Conservation (phyloP, 2,888 invertebrate genomes). For the Minunthozetes semirufus region DNA sequence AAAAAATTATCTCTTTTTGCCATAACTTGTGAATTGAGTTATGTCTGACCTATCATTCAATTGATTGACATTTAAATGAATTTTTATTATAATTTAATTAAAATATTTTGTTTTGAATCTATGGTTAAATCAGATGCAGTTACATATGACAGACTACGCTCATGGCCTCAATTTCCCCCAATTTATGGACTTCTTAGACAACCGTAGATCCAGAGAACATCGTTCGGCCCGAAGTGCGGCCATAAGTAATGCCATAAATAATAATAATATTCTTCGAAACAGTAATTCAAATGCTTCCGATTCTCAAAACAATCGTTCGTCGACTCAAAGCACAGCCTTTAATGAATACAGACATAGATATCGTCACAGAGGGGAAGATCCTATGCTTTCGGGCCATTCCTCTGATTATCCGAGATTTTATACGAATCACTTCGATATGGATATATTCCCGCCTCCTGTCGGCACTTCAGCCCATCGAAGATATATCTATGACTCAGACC, state of each 20-base stretch:
- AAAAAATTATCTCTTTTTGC: too few relatives aligned
- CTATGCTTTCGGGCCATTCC: background rate
- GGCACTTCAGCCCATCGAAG: conserved; percentile 53
- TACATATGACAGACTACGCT: conserved; percentile 36
- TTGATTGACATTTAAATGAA: too few relatives aligned
- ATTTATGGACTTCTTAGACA: background rate
- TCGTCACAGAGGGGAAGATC: background rate
- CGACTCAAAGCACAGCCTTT: background rate
- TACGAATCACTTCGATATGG: background rate
- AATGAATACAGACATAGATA: background rate
- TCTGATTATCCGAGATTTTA: conserved; percentile 2
- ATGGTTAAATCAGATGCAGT: conserved; percentile 33
- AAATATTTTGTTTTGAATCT: conserved; percentile 6
- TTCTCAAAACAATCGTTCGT: background rate
- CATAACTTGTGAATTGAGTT: too few relatives aligned
- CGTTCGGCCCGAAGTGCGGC: conserved; percentile 32
- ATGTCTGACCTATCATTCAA: too few relatives aligned
- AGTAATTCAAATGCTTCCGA: background rate
- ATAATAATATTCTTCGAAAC: conserved; percentile 50
- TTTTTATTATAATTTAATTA: too few relatives aligned
- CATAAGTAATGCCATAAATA: conserved; percentile 42
- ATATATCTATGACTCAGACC: conserved; percentile 65
- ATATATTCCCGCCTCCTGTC: conserved; percentile 19
- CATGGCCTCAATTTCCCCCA: background rate
- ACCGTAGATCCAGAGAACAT: background rate